Conservation (phyloP, 2,888 invertebrate species). For the Malthinus flaveolus region DNA sequence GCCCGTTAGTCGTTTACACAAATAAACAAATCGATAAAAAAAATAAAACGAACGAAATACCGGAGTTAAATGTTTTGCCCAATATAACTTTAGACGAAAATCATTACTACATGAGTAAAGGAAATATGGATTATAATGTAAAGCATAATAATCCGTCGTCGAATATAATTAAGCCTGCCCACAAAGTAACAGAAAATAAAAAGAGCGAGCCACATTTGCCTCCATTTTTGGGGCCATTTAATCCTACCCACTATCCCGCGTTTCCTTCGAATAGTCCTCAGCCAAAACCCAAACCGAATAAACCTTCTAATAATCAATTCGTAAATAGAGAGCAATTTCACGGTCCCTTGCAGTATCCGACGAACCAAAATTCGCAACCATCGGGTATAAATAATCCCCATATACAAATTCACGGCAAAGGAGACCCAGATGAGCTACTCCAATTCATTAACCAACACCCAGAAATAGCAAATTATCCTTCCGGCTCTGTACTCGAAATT, state of each 20-base stretch:
- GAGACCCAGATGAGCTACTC: slow-evolving; percentile 48
- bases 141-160: not conserved
- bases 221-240: slow-evolving; percentile 55
- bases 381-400: slow-evolving; percentile 10
- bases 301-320: slow-evolving; percentile 19
- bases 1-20: slow-evolving; percentile 49
- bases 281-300: slow-evolving; percentile 23
- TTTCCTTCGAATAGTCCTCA: slow-evolving; percentile 32
- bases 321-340: slow-evolving; percentile 24
- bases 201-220: slow-evolving; percentile 20
- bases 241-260: slow-evolving; percentile 48
- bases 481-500: slow-evolving; percentile 52
- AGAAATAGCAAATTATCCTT: slow-evolving; percentile 51
- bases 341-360: slow-evolving; percentile 7
- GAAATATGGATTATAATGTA: not conserved
- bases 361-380: not conserved
- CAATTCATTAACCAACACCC: slow-evolving; percentile 53
- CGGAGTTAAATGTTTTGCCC: slow-evolving; percentile 16
- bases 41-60: slow-evolving; percentile 23
- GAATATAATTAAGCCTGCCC: not conserved
- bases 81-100: slow-evolving; percentile 35
- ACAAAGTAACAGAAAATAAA: slow-evolving; percentile 5
- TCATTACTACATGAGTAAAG: slow-evolving; percentile 28
- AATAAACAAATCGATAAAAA: slow-evolving; percentile 38
- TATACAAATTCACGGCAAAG: slow-evolving; percentile 44